Percentiles rank a stretch among this genome's conserved stretches.
Conservation (phyloP, 2,113 vertebrate species). For the Syngnathus scovelli region DNA sequence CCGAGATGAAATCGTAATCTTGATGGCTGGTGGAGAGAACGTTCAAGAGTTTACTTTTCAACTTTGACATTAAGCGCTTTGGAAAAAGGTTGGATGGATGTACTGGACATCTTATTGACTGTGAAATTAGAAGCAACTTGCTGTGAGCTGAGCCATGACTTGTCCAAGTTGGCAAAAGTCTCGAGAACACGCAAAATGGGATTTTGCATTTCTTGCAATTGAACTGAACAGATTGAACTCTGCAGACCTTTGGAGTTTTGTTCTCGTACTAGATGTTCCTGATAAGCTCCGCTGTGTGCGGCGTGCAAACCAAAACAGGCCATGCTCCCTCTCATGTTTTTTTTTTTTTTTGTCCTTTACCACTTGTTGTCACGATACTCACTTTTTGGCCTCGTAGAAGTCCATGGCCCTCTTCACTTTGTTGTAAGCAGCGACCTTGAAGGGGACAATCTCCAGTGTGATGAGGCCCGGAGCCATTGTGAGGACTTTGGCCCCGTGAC, state of each 20-base stretch:
- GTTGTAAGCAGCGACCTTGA: slow-evolving; percentile 96
- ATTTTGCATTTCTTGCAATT: not conserved
- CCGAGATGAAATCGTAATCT: slow-evolving; percentile 98
- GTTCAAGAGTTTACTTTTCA: not conserved
- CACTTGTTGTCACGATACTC: slow-evolving; percentile 55
- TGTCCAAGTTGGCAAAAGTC: not conserved
- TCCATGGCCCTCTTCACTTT: slow-evolving; percentile 92
- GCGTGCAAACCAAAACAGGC: not conserved
- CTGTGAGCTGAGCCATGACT: slow-evolving; percentile 41
- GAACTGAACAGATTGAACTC: not conserved
- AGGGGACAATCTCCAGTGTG: slow-evolving; percentile 93
- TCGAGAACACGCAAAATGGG: not conserved
- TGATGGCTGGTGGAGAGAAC: slow-evolving; percentile 72
- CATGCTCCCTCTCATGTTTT: not conserved
- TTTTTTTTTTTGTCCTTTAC: not conserved
- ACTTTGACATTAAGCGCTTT: not conserved
- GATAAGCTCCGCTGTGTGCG: slow-evolving; percentile 8
- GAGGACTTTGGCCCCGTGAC: slow-evolving; percentile 92
- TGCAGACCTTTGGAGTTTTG: not conserved
- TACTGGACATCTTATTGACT: not conserved
- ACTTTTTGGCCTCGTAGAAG: slow-evolving; percentile 91
- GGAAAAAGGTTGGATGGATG: not conserved
- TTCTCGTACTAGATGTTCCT: slow-evolving; percentile 18
- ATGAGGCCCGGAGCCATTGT: slow-evolving; percentile 97
- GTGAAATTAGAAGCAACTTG: slow-evolving; percentile 65